Evolutionary conservation across 2,113 vertebrate genomes (phyloP).

Genomic region (Dunckerocampus dactyliophorus): DNA sequence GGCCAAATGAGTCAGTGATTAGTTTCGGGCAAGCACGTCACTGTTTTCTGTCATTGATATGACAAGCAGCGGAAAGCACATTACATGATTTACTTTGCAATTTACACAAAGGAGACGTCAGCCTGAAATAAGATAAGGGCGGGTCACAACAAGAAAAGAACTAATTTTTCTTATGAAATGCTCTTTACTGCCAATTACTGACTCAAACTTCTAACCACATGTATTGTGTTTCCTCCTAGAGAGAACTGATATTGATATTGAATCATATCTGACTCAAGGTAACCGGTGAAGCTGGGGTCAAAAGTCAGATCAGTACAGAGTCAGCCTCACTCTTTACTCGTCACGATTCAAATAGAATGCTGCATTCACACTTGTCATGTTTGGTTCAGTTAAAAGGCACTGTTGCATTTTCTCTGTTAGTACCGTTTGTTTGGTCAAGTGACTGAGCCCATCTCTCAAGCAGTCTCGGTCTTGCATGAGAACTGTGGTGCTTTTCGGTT

Average conservation of each 20-base stretch:
- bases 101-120: conserved; percentile 2
- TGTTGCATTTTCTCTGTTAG: too few species aligned
- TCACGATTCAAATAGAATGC: too few species aligned
- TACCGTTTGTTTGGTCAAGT: too few species aligned
- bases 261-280: background rate
- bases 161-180: background rate
- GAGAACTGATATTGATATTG: background rate
- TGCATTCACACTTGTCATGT: too few species aligned
- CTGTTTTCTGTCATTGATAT: conserved; percentile 14
- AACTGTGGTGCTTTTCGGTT: too few species aligned
- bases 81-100: conserved; percentile 1
- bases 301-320: too few species aligned
- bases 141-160: conserved; percentile 11
- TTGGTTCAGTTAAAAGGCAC: too few species aligned
- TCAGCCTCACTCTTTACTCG: too few species aligned
- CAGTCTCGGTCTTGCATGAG: too few species aligned
- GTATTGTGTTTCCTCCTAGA: background rate
- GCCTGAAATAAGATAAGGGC: conserved; percentile 12
- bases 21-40: conserved; percentile 5
- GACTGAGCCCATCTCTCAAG: too few species aligned
- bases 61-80: conserved; percentile 20
- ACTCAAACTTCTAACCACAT: background rate
- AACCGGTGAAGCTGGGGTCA: background rate
- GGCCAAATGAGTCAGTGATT: conserved; percentile 25
- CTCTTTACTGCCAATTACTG: conserved; percentile 1